These are phyloP conservation scores for Glaucomys volans DNA, from an alignment of 2,113 vertebrate species.

Conservation along the genomic window DNA sequence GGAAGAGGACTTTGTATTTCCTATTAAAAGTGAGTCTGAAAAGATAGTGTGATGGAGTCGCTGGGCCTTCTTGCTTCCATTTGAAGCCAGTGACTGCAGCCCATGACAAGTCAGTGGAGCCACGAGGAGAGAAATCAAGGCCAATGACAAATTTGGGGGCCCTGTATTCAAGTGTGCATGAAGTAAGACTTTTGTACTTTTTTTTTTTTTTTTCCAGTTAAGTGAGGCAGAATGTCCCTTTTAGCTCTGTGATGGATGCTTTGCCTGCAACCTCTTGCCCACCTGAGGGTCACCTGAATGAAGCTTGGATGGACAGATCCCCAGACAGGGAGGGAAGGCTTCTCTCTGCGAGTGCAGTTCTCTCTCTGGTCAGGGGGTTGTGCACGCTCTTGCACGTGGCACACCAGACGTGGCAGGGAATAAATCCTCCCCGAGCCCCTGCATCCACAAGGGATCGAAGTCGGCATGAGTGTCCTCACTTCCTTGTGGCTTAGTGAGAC, in stretches of 20 bases:
- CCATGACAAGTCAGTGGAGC: background rate
- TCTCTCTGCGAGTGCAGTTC: background rate
- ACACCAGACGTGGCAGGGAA: background rate
- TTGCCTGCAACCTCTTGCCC: background rate
- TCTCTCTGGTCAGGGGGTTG: background rate
- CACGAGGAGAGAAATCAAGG: background rate
- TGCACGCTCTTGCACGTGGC: background rate
- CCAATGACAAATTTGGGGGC: background rate
- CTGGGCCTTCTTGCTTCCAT: background rate
- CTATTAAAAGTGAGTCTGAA: background rate
- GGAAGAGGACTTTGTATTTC: constrained; percentile 7
- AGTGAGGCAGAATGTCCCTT: background rate
- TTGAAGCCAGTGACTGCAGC: background rate
- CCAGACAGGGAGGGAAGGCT: background rate
- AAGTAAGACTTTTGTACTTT: background rate
- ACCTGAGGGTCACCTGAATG: background rate
- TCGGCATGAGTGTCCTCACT: background rate
- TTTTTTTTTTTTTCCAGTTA: background rate
- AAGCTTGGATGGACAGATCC: background rate
- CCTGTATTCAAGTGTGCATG: background rate
- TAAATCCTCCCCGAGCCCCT: background rate
- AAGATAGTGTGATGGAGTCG: background rate
- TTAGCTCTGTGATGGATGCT: background rate
- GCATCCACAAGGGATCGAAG: background rate
- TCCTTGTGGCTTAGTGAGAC: background rate